A percentile compares a stretch with the other conserved stretches of the same genome.
Evolutionary conservation across 2,888 invertebrate genomes (phyloP).

Genomic region (Melanchra persicariae): DNA sequence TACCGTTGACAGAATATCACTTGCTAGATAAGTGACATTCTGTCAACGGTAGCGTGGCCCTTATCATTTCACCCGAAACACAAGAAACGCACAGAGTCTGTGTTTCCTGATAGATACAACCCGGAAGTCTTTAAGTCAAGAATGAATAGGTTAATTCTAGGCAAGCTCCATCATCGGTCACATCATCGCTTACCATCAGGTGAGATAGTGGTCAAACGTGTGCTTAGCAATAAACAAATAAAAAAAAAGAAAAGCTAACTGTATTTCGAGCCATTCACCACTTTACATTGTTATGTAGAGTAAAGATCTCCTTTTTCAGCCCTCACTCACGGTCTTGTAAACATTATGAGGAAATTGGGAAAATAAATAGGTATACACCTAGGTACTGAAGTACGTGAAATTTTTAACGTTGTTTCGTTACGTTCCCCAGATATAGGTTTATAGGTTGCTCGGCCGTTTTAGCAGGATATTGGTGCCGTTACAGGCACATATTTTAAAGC

Average conservation of each 20-base stretch:
- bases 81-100: no score
- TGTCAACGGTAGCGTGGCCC: no score
- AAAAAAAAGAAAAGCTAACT: no score
- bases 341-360: background rate
- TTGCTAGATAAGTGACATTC: no score
- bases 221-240: no score
- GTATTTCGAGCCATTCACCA: background rate
- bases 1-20: no score
- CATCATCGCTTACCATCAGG: no score
- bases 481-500: slow-evolving; percentile 61
- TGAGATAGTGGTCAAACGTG: no score
- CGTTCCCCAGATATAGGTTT: slow-evolving; percentile 16
- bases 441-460: slow-evolving; percentile 39
- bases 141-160: no score
- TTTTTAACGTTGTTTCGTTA: slow-evolving; percentile 6
- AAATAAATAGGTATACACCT: background rate
- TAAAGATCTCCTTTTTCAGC: background rate
- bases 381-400: background rate
- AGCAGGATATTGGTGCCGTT: slow-evolving; percentile 59
- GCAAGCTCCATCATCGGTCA: no score
- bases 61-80: background rate
- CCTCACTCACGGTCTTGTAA: background rate
- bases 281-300: background rate
- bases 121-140: no score
- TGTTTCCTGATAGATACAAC: no score